Conservation (phyloP, 2,888 invertebrate genomes). For the Clepsis dumicolana region DNA sequence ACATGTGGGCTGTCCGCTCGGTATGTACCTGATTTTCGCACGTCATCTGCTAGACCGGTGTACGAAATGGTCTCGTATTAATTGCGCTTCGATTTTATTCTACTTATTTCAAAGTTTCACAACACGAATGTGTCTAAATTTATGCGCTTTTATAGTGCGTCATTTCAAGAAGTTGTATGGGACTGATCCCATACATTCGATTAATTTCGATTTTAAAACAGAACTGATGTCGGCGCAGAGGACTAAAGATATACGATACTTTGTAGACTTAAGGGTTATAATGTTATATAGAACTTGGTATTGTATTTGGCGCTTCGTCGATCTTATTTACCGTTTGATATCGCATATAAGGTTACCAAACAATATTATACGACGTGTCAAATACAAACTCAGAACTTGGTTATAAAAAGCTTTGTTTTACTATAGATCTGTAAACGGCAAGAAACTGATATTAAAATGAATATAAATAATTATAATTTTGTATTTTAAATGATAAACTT, state of each 20-base stretch:
- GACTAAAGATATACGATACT: slow-evolving; percentile 13
- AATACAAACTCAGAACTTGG: not conserved
- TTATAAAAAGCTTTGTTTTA: not conserved
- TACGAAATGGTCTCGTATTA: slow-evolving; percentile 28
- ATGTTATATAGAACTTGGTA: slow-evolving; percentile 9
- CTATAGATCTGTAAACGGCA: slow-evolving; percentile 1
- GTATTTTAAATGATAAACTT: slow-evolving; percentile 1
- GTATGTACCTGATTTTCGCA: slow-evolving; percentile 41
- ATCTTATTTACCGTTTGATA: slow-evolving; percentile 2
- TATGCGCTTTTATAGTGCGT: not conserved
- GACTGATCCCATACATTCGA: too few relatives aligned
- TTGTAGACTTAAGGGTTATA: not conserved
- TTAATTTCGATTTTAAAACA: not conserved
- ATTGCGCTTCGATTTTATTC: slow-evolving; percentile 10
- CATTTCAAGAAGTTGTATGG: not conserved
- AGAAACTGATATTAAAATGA: not conserved
- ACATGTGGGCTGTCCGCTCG: slow-evolving; percentile 19
- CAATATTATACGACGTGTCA: not conserved
- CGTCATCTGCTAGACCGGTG: slow-evolving; percentile 21
- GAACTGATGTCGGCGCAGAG: slow-evolving; percentile 7
- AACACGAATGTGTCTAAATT: not conserved
- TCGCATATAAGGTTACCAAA: not conserved
- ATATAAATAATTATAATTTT: not conserved
- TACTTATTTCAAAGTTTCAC: not conserved
- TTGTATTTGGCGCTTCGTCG: slow-evolving; percentile 5